These are phyloP conservation scores for Grammomys surdaster DNA, from an alignment of 2,113 vertebrate genomes.

Conservation along the genomic window DNA sequence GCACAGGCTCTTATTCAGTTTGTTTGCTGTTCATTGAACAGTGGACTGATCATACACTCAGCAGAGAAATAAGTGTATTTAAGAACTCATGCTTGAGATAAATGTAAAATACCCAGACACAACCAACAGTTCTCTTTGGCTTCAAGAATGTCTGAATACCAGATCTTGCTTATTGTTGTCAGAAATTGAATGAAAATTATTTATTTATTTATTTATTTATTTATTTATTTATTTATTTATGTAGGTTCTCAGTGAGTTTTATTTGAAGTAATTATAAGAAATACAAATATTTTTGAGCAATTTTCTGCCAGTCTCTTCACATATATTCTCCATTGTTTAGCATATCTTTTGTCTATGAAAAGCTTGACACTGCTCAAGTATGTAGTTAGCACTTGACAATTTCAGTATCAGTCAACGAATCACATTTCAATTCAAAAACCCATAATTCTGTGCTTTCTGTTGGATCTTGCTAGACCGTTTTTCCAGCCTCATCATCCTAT, in stretches of 20 bases:
- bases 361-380: background rate
- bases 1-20: background rate
- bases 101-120: background rate
- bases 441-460: background rate
- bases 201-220: no score
- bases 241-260: no score
- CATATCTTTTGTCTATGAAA: background rate
- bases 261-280: no score
- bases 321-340: background rate
- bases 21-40: background rate
- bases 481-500: background rate
- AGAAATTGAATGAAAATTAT: background rate
- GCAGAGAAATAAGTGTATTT: background rate
- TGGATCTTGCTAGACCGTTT: background rate
- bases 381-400: background rate
- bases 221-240: no score
- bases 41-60: background rate
- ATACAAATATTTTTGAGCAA: no score
- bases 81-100: background rate
- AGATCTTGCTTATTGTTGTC: background rate
- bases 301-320: no score
- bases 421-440: constrained; percentile 10
- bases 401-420: background rate
- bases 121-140: background rate
- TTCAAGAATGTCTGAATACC: background rate